phyloP scores from a whole-genome alignment of 2,113 vertebrate genomes.

The Dipodomys ordii region DNA sequence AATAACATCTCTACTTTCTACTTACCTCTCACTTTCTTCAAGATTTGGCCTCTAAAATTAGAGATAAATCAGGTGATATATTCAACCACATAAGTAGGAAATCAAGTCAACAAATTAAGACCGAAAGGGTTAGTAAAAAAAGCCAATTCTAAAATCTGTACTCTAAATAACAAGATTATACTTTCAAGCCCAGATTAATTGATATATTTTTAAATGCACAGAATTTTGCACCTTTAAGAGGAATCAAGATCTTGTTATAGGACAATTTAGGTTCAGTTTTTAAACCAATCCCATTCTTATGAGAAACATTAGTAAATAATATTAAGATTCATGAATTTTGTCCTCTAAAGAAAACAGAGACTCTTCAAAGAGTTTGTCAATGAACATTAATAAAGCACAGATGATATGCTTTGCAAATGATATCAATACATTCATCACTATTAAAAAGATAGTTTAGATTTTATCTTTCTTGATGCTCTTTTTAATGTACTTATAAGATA shows the following conservation, averaged over 20 bases:
- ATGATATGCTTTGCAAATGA: not conserved
- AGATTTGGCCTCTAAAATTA: constrained; percentile 9
- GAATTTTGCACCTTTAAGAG: not conserved
- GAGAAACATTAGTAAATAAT: not conserved
- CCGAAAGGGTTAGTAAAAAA: not conserved
- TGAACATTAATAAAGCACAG: not conserved
- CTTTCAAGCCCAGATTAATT: not conserved
- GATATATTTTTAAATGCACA: not conserved
- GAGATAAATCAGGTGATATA: constrained; percentile 45
- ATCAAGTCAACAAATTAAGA: not conserved
- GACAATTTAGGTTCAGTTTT: not conserved
- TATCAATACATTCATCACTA: not conserved
- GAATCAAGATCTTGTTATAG: not conserved
- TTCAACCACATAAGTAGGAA: constrained; percentile 20
- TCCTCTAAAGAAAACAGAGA: not conserved
- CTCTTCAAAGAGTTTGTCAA: not conserved
- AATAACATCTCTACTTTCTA: constrained; percentile 48
- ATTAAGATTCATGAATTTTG: not conserved
- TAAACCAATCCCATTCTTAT: not conserved
- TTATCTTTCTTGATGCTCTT: no score
- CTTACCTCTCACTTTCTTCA: constrained; percentile 26
- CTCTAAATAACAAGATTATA: not conserved
- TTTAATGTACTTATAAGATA: no score
- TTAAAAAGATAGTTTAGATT: not conserved
- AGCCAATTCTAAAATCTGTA: not conserved